Evolutionary conservation across 2,113 vertebrate species (phyloP).

Genomic region (Calidris pugnax): DNA sequence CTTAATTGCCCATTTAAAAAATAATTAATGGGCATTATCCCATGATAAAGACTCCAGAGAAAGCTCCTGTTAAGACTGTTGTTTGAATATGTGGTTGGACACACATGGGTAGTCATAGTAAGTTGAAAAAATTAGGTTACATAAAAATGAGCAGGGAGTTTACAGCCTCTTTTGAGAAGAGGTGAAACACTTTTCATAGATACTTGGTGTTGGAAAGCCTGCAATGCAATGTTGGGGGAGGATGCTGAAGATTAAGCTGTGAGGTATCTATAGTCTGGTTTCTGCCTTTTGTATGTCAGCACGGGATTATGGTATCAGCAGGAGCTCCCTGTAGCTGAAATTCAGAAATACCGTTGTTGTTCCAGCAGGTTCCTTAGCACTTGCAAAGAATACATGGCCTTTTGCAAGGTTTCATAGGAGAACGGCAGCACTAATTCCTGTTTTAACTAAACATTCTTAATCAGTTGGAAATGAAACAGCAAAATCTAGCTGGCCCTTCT

Average conservation of each 20-base stretch:
- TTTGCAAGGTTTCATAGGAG: not conserved
- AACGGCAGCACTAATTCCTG: not conserved
- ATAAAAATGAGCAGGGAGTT: not conserved
- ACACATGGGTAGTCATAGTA: conserved; percentile 11
- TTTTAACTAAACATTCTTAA: not conserved
- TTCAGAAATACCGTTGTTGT: not conserved
- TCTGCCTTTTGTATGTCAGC: conserved; percentile 21
- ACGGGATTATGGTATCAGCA: not conserved
- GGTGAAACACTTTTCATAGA: not conserved
- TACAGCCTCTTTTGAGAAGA: not conserved
- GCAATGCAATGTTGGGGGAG: not conserved
- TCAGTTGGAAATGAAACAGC: not conserved
- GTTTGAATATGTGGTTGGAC: conserved; percentile 34
- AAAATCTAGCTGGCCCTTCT: not conserved
- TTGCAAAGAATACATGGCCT: not conserved
- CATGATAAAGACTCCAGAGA: not conserved
- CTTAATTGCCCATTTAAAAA: conserved; percentile 9
- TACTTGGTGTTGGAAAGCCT: not conserved
- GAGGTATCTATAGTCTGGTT: not conserved
- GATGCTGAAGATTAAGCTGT: not conserved
- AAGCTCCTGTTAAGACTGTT: conserved; percentile 15
- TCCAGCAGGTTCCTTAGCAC: not conserved
- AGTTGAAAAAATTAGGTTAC: not conserved
- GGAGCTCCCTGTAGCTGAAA: not conserved
- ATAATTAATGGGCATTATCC: conserved; percentile 19